These are phyloP conservation scores for Lepus americanus DNA, from an alignment of 2,113 vertebrate species.

Conservation along the genomic window DNA sequence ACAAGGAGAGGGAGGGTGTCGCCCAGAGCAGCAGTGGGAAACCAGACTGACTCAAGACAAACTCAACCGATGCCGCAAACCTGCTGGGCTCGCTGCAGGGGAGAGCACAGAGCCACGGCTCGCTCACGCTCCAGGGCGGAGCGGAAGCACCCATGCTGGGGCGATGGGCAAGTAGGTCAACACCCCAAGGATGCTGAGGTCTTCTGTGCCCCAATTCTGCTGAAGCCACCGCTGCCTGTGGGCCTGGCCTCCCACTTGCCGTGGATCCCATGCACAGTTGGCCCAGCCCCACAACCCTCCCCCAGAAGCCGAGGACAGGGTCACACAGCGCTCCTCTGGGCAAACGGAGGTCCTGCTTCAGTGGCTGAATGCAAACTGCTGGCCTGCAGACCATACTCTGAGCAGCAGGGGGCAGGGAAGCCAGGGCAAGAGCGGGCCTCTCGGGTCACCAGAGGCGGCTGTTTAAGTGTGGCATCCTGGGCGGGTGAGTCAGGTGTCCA, in stretches of 20 bases:
- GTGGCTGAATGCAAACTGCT: too few species aligned
- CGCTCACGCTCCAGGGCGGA: neutral
- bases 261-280: neutral
- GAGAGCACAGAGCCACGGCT: neutral
- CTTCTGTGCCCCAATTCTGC: accelerated
- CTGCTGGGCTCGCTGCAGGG: neutral
- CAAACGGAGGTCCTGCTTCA: neutral
- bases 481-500: accelerated
- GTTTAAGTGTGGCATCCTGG: neutral
- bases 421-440: neutral
- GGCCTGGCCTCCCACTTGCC: neutral
- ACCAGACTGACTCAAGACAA: neutral
- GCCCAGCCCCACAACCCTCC: neutral
- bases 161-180: neutral
- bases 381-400: neutral
- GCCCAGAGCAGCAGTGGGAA: neutral
- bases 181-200: neutral
- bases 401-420: neutral
- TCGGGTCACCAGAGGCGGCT: neutral
- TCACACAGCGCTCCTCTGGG: neutral
- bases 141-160: neutral
- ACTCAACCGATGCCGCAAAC: accelerated
- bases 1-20: neutral
- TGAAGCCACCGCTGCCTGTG: neutral
- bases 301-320: too few species aligned